These are phyloP conservation scores for Cephus pygmeus DNA, from an alignment of 2,888 invertebrate genomes.

Conservation along the genomic window DNA sequence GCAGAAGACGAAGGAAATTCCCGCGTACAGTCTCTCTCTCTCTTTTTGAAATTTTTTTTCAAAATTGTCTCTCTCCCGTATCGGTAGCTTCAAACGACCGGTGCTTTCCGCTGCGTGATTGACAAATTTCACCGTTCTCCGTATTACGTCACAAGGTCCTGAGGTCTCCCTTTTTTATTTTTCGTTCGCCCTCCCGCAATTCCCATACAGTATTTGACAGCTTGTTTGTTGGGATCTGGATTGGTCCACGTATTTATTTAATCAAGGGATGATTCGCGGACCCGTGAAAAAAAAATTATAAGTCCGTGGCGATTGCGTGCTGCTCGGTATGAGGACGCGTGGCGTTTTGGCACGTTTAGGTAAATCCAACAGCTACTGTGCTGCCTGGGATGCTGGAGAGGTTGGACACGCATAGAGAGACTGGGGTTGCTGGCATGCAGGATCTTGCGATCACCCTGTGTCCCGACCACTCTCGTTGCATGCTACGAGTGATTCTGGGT, in stretches of 20 bases:
- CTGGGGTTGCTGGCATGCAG: constrained; percentile 28
- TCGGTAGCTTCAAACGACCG: neutral
- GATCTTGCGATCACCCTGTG: constrained; percentile 6
- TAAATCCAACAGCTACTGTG: neutral
- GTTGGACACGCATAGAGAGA: constrained; percentile 44
- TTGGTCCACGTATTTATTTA: neutral
- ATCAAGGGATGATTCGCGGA: neutral
- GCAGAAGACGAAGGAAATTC: neutral
- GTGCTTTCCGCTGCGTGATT: neutral
- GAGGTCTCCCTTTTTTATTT: neutral
- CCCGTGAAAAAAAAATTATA: neutral
- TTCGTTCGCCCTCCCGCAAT: neutral
- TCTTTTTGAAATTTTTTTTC: neutral
- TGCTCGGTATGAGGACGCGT: constrained; percentile 48
- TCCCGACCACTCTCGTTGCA: constrained; percentile 45
- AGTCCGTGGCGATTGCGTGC: constrained; percentile 23
- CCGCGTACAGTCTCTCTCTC: neutral
- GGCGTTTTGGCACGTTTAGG: constrained; percentile 45
- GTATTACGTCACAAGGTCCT: neutral
- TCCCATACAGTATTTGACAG: neutral
- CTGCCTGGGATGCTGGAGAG: constrained; percentile 25
- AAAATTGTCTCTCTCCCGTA: no score
- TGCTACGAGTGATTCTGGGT: constrained; percentile 34
- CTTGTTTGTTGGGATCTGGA: neutral
- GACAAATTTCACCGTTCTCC: neutral